Base-by-base conservation (phyloP, 2,113 vertebrate genomes). In the Thalassoma bifasciatum region DNA sequence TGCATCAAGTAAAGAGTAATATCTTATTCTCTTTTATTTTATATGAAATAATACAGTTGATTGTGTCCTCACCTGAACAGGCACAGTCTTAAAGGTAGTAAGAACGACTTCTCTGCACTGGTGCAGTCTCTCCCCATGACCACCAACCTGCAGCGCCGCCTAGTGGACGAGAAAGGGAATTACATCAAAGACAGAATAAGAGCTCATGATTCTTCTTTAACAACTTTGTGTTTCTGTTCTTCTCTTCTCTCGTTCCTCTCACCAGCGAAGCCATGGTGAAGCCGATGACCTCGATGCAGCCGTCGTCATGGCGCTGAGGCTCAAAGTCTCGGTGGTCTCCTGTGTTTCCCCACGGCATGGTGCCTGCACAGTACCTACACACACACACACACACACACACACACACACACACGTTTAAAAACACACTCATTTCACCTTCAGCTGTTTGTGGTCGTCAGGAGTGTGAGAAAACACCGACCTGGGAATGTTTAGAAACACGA, bases 211-310 rank as follows among this genome's bases (percentile, higher is more conserved):
- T n/a, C n/a, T n/a, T n/a, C n/a, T n/a, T n/a, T n/a, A n/a, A n/a
- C n/a, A n/a, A n/a, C n/a, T n/a, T n/a, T n/a, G n/a, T 19, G 3
- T n/a, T 47, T 7, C 19, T 0, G 16, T 13, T 44, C 7, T n/a
- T 47, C 1, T 12, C 11, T 8, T 12, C 5, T 34, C 23, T 2
- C 1, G 22, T 23, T n/a, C 8, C 88, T 90, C 89, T 87, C 87
- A 99, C 98, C 96, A 99, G 91, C 0, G 98, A 99, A 0, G 98
- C 97, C 98, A 99, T 96, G 79, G 98, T 99, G 92, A 99, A 99
- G 86, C 97, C 97, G 0, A 99, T 99, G 49, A 99, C 98, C 88
- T 99, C 98, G 69, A 99, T 98, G 93, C 95, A 99, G 84, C 98
- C 98, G 0, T 99, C 98, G 6, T 99, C 98, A 0, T 99, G 98